Percentiles rank a stretch among this genome's conserved stretches.
Conservation (phyloP, 2,797 vertebrate species). For the Acipenser oxyrinchus region DNA sequence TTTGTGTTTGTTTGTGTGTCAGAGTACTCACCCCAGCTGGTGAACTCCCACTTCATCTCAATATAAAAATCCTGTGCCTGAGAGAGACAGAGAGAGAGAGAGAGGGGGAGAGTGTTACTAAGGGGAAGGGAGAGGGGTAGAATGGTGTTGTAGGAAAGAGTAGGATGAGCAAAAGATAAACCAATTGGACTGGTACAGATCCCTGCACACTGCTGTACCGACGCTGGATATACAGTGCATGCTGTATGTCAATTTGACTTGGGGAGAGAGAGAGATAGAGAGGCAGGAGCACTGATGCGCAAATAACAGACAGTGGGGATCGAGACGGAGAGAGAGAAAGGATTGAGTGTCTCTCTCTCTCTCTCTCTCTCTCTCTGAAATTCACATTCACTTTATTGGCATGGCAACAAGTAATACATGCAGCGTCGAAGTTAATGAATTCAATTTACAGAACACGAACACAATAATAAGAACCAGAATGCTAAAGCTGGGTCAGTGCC, state of each 20-base stretch:
- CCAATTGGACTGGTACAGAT: too few relatives aligned
- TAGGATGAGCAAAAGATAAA: too few relatives aligned
- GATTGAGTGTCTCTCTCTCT: conserved; percentile 11
- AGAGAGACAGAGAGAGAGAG: neutral
- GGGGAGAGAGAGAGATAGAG: conserved; percentile 1
- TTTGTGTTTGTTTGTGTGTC: neutral
- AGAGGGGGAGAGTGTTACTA: neutral
- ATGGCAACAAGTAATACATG: too few relatives aligned
- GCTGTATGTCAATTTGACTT: neutral
- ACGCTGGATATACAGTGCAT: too few relatives aligned
- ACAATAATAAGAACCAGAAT: neutral
- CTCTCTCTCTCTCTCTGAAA: neutral
- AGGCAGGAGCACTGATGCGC: neutral
- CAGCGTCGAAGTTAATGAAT: too few relatives aligned
- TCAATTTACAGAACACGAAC: too few relatives aligned
- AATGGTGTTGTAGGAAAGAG: rapidly evolving
- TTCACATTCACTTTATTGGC: neutral
- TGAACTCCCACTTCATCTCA: conserved; percentile 99
- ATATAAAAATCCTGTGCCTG: conserved; percentile 98
- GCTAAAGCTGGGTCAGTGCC: neutral
- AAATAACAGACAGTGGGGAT: conserved; percentile 14
- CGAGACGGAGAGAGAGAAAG: conserved; percentile 21
- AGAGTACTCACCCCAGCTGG: conserved; percentile 87
- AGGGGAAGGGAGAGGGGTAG: neutral
- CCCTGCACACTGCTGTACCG: too few relatives aligned